Base-by-base conservation (phyloP, 2,113 vertebrate genomes). In the Syngnathus floridae region DNA sequence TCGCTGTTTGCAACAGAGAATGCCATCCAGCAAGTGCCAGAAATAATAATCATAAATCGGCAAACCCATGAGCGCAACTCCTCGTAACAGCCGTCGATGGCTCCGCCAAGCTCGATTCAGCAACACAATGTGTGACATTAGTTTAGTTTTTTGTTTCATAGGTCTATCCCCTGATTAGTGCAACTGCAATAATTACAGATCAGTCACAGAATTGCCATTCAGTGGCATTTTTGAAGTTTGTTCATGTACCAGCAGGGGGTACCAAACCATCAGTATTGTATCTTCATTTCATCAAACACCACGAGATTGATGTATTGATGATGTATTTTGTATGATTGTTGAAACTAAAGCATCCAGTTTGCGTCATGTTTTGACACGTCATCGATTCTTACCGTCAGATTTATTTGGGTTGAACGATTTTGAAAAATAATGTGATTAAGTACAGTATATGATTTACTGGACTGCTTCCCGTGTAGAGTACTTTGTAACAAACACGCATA, bases 31-130 rank as follows among this genome's bases (percentile, higher is more conserved):
- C 5, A 4, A 7, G 65, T 5, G 76, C 86, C 86, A 83, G 76
- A 38, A 74, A 82, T 45, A 82, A 81, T 59, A 84, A 67, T 71
- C 81, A 78, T 84, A 79, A 83, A 86, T 69, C 72, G 70, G 63
- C 77, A 72, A 77, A 82, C 70, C 22, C 63, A 60, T 66, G 14
- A 66, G 78, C 78, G 26, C 74, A 49, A 73, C 64, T 43, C 66
- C 80, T 78, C 83, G 26, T 84, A 76, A 85, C 19, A 3, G 60
- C 63, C 37, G 57, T 67, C 71, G 67, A 82, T 56, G 73, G 71
- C 71, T 73, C 77, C 75, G 74, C 62, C n/a, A 72, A 75, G 79
- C 54, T 67, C 5, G 19, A 73, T 64, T 71, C 64, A 37, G 58
- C 35, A 63, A 74, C 65, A 48, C 45, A 58, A 73, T 40, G 64